Evolutionary conservation across 2,797 vertebrate species (phyloP).

Genomic region (Tachyglossus aculeatus): DNA sequence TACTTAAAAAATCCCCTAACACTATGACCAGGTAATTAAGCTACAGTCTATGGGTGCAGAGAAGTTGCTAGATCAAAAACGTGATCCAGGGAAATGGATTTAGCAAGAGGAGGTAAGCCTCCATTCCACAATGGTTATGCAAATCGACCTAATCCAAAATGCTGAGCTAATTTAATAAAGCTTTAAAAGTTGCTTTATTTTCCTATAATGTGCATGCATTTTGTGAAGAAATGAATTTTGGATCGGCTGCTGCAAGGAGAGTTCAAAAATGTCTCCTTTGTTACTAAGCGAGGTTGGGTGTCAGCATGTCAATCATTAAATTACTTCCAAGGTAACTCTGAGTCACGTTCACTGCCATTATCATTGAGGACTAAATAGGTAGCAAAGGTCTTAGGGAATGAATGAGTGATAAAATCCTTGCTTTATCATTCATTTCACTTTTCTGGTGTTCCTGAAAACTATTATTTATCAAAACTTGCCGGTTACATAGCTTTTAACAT

Average conservation of each 20-base stretch:
- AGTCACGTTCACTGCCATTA: not conserved
- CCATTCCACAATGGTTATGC: constrained; percentile 28
- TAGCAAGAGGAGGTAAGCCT: constrained; percentile 29
- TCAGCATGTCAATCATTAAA: not conserved
- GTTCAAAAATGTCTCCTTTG: not conserved
- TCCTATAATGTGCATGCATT: constrained; percentile 44
- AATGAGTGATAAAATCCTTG: not conserved
- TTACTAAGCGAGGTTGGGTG: not conserved
- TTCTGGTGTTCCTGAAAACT: not conserved
- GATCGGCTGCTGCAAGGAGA: constrained; percentile 8
- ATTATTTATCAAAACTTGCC: not conserved
- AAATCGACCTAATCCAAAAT: constrained; percentile 49
- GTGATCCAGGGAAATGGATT: constrained; percentile 25
- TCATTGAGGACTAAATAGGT: not conserved
- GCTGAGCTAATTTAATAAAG: constrained; percentile 51
- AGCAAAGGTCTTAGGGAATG: not conserved
- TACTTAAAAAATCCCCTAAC: constrained; percentile 28
- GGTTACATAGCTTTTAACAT: not conserved
- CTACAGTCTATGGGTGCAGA: constrained; percentile 15
- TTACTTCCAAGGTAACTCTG: not conserved
- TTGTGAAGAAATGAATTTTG: constrained; percentile 24
- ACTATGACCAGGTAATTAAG: constrained; percentile 46
- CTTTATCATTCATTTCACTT: not conserved
- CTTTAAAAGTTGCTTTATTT: constrained; percentile 35
- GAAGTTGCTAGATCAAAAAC: constrained; percentile 39